phyloP scores from a whole-genome alignment of 2,888 invertebrate species.

The Barypeithes pellucidus region DNA sequence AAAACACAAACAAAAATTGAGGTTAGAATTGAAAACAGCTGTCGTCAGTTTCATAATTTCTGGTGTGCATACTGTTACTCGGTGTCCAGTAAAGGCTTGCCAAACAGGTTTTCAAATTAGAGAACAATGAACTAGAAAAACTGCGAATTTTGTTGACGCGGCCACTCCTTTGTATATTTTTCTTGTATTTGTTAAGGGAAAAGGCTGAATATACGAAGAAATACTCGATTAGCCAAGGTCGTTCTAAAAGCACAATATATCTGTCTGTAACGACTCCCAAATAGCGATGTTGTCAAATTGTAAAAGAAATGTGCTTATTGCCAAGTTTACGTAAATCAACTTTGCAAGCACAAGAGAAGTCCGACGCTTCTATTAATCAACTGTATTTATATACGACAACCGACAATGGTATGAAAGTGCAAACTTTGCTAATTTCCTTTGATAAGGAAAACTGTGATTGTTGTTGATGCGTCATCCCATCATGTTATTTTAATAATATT shows the following conservation, averaged over 20 bases:
- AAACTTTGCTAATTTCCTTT: constrained; percentile 25
- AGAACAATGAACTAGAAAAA: no score
- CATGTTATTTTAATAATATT: constrained; percentile 14
- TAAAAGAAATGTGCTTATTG: neutral
- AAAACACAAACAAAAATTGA: constrained; percentile 14
- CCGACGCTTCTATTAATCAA: neutral
- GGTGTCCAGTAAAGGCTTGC: no score
- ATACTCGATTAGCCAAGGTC: no score
- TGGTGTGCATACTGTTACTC: neutral
- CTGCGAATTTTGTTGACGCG: no score
- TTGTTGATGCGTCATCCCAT: constrained; percentile 33
- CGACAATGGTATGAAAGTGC: constrained; percentile 4
- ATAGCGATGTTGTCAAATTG: constrained; percentile 12
- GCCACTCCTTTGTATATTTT: no score
- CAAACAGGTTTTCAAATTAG: no score
- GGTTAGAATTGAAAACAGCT: constrained; percentile 4
- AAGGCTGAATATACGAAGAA: no score
- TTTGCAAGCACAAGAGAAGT: neutral
- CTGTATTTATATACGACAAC: neutral
- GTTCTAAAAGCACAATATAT: no score
- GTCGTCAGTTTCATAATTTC: neutral
- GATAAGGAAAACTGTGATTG: constrained; percentile 39
- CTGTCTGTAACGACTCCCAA: neutral
- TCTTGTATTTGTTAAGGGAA: no score
- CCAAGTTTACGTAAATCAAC: constrained; percentile 12